phyloP scores from a whole-genome alignment of 2,113 vertebrate genomes.

The Pogonocichla stellata region DNA sequence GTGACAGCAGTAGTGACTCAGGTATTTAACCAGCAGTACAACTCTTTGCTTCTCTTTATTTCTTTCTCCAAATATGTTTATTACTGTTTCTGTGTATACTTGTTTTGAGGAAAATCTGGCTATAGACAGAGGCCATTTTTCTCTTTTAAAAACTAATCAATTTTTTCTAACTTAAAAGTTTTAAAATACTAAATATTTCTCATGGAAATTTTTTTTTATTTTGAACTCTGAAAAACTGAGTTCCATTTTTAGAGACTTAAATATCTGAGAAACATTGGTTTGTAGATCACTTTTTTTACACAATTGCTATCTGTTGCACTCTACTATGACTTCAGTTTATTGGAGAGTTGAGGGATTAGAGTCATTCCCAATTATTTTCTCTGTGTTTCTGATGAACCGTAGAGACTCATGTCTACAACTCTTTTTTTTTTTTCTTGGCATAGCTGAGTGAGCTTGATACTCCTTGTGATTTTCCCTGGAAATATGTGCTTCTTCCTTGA shows the following conservation, averaged over 20 bases:
- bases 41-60: not conserved
- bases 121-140: not conserved
- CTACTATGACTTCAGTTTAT: not conserved
- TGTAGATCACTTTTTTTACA: not conserved
- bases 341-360: not conserved
- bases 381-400: not conserved
- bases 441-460: not conserved
- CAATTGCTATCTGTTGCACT: not conserved
- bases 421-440: not conserved
- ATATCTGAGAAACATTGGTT: not conserved
- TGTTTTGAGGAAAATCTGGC: not conserved
- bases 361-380: not conserved
- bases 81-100: not conserved
- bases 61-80: not conserved
- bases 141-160: not conserved
- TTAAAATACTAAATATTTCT: not conserved
- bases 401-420: not conserved
- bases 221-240: not conserved
- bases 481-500: not conserved
- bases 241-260: not conserved
- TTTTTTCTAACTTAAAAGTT: not conserved
- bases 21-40: slow-evolving; percentile 66
- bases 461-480: not conserved
- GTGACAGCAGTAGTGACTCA: slow-evolving; percentile 76
- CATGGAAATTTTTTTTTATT: not conserved